Conservation (phyloP, 2,113 vertebrate species). For the Falcunculus frontatus region DNA sequence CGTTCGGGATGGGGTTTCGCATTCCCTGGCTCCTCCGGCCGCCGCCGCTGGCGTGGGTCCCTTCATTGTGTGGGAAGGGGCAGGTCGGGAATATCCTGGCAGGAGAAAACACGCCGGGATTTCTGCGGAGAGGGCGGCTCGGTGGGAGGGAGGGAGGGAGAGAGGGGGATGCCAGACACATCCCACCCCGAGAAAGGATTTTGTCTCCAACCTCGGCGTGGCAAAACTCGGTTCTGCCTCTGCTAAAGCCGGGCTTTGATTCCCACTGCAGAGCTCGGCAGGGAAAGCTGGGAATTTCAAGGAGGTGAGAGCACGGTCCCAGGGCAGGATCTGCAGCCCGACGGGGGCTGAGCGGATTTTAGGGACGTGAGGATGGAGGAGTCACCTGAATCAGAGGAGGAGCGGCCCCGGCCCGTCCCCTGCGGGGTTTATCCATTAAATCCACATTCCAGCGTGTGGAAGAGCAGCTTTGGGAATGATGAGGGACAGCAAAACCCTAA, state of each 20-base stretch:
- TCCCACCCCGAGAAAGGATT: not conserved
- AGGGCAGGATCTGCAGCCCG: not conserved
- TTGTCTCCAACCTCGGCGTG: not conserved
- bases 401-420: not conserved
- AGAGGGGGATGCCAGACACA: not conserved
- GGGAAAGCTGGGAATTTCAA: not conserved
- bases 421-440: not conserved
- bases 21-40: conserved; percentile 8
- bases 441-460: fast-evolving
- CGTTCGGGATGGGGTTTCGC: not conserved
- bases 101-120: conserved; percentile 35
- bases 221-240: not conserved
- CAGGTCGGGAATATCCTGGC: conserved; percentile 55
- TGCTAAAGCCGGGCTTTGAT: not conserved
- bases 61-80: conserved; percentile 55
- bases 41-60: conserved; percentile 20
- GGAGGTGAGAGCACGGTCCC: not conserved
- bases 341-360: not conserved
- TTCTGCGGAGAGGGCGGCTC: not conserved
- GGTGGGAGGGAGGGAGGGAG: not conserved
- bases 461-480: not conserved
- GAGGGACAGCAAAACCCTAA: too few species aligned
- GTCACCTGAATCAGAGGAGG: not conserved
- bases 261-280: fast-evolving
- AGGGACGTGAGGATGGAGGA: not conserved